Evolutionary conservation across 2,113 vertebrate genomes (phyloP).

Genomic region (Columbina picui): DNA sequence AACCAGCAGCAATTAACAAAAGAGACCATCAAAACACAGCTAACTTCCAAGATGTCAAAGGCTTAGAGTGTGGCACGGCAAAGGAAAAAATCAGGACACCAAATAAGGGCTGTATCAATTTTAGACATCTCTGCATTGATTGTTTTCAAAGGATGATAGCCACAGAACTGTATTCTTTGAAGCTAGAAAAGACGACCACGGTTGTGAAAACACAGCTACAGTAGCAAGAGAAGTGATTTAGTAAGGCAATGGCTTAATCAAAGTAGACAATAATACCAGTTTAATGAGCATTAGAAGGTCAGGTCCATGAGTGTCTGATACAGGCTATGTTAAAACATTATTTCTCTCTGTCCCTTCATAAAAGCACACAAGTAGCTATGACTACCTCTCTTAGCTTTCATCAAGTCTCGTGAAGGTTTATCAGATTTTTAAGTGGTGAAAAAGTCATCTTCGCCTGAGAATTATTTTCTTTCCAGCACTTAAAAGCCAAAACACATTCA

Average conservation of each 20-base stretch:
- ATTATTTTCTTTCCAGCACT: not conserved
- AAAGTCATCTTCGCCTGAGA: not conserved
- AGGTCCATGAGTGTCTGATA: not conserved
- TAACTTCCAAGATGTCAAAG: not conserved
- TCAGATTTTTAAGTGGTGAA: not conserved
- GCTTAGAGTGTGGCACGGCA: not conserved
- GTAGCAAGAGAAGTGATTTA: not conserved
- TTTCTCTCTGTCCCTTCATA: not conserved
- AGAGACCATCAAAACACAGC: conserved; percentile 7
- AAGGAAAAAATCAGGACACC: not conserved
- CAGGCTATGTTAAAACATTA: not conserved
- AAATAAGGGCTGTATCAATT: not conserved
- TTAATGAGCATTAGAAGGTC: not conserved
- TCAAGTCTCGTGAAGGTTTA: not conserved
- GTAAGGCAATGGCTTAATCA: not conserved
- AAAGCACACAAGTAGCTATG: not conserved
- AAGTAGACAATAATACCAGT: not conserved
- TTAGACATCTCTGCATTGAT: not conserved
- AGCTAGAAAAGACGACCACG: not conserved
- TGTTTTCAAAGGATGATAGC: rapidly evolving
- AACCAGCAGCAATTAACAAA: not conserved
- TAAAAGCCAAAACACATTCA: not conserved
- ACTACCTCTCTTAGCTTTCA: not conserved
- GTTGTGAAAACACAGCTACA: not conserved
- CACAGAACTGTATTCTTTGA: not conserved